Conservation (phyloP, 1,140 invertebrate species). For the Doryteuthis pealeii region DNA sequence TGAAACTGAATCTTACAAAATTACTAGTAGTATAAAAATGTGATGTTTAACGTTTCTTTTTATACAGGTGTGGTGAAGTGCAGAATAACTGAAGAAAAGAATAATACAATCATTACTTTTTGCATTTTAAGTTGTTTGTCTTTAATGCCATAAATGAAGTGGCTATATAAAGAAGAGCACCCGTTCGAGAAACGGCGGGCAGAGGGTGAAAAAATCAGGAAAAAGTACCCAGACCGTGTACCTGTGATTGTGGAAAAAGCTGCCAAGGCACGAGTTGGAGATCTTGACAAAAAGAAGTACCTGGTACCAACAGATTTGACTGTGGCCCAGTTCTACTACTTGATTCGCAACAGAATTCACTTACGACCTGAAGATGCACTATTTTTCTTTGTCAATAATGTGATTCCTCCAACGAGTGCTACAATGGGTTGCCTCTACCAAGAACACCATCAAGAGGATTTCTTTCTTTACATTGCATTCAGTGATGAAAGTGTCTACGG, state of each 20-base stretch:
- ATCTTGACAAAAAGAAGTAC: conserved; percentile 99
- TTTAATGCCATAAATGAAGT: too few relatives aligned
- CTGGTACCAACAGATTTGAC: conserved; percentile 98
- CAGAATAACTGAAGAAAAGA: too few relatives aligned
- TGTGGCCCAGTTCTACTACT: conserved; percentile 99
- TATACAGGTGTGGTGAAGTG: too few relatives aligned
- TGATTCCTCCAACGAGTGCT: conserved; percentile 97
- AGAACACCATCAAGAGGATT: conserved; percentile 99
- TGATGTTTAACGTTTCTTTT: too few relatives aligned
- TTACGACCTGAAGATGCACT: conserved; percentile 96
- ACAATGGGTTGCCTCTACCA: conserved; percentile 99
- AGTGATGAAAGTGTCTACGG: conserved; percentile 99
- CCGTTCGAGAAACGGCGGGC: conserved; percentile 97
- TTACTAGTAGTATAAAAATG: too few relatives aligned
- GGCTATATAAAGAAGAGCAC: conserved; percentile 99
- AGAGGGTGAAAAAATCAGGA: conserved; percentile 97
- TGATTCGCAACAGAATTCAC: conserved; percentile 90
- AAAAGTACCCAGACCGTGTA: conserved; percentile 98
- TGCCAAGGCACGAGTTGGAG: conserved; percentile 96
- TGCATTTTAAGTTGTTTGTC: too few relatives aligned
- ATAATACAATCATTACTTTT: too few relatives aligned
- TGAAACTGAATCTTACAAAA: too few relatives aligned
- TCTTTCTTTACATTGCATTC: conserved; percentile 99
- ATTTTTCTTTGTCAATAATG: conserved; percentile 99
- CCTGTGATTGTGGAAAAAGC: conserved; percentile 99